A percentile compares a stretch with the other conserved stretches of the same genome.
These are phyloP conservation scores for Masticophis lateralis DNA, from an alignment of 2,797 vertebrate genomes.

Conservation along the genomic window DNA sequence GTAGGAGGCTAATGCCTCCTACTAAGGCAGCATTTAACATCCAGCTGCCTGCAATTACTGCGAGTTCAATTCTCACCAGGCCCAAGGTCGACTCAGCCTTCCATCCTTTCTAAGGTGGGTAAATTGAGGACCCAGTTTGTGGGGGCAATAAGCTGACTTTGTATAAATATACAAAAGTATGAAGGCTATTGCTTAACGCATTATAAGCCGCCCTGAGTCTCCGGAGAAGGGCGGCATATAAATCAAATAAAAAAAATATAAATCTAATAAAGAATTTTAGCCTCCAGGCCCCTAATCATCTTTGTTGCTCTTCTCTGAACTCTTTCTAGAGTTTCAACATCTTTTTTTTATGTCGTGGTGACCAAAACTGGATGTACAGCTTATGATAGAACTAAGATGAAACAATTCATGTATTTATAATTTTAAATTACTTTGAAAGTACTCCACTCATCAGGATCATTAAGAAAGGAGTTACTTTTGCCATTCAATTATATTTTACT, in stretches of 20 bases:
- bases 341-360: neutral
- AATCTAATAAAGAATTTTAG: neutral
- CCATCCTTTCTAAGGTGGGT: too few relatives aligned
- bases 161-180: too few relatives aligned
- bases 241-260: neutral
- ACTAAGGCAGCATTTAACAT: too few relatives aligned
- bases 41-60: too few relatives aligned
- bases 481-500: neutral
- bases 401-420: neutral
- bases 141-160: too few relatives aligned
- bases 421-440: conserved; percentile 47
- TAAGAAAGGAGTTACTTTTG: conserved; percentile 35
- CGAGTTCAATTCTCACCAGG: too few relatives aligned
- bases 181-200: too few relatives aligned
- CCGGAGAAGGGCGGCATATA: too few relatives aligned
- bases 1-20: too few relatives aligned
- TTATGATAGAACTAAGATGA: neutral
- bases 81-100: too few relatives aligned
- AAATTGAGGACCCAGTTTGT: too few relatives aligned
- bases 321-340: neutral
- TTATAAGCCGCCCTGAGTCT: too few relatives aligned
- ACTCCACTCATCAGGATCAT: conserved; percentile 41
- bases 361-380: neutral
- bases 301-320: neutral
- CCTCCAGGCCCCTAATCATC: neutral